Evolutionary conservation across 1,140 invertebrate genomes (phyloP).

Genomic region (Magallana angulata): DNA sequence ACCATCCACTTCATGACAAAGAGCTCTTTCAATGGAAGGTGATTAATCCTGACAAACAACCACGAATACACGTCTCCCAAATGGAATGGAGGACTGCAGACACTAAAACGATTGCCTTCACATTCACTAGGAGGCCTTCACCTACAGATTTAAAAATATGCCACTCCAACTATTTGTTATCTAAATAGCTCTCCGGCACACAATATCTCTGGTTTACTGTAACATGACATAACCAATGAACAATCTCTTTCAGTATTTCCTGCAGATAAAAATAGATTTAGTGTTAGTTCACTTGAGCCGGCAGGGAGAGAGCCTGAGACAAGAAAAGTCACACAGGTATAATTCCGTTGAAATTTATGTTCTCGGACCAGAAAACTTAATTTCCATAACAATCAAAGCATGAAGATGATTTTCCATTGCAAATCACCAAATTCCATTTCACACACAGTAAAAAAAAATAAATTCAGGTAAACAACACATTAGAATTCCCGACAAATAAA

Average conservation of each 20-base stretch:
- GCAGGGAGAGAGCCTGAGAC: not conserved
- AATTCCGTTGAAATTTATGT: too few species aligned
- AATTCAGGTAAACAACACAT: not conserved
- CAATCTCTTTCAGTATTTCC: not conserved
- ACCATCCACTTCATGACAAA: too few species aligned
- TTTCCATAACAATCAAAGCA: not conserved
- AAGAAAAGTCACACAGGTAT: too few species aligned
- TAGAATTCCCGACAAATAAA: too few species aligned
- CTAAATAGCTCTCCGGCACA: slow-evolving; percentile 9
- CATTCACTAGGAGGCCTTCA: not conserved
- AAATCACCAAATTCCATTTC: too few species aligned
- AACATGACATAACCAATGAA: not conserved
- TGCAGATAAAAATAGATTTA: slow-evolving; percentile 12
- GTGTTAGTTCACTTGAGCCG: not conserved
- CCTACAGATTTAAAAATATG: slow-evolving; percentile 9
- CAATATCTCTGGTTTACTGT: slow-evolving; percentile 16
- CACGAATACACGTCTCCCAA: not conserved
- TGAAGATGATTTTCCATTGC: not conserved
- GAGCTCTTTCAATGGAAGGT: not conserved
- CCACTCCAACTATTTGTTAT: slow-evolving; percentile 29
- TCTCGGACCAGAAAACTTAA: not conserved
- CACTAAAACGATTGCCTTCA: not conserved
- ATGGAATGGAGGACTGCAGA: not conserved
- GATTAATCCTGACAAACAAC: not conserved
- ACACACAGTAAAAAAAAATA: not conserved